A percentile compares a stretch with the other conserved stretches of the same genome.
phyloP scores from a whole-genome alignment of 2,888 invertebrate species.

The Cantharis rufa region DNA sequence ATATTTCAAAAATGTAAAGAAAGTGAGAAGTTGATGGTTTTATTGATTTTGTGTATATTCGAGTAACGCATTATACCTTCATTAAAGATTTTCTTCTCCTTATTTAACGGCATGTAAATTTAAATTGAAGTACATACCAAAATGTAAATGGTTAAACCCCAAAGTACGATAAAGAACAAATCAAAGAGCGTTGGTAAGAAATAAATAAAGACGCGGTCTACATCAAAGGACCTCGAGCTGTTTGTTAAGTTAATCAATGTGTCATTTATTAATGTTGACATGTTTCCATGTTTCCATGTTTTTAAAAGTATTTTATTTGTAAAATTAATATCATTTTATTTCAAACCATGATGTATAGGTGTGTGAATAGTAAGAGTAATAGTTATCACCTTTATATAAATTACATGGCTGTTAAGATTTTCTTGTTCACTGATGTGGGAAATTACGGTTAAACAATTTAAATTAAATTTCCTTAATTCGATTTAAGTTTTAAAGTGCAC shows the following conservation, averaged over 20 bases:
- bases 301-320: neutral
- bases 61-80: neutral
- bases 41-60: neutral
- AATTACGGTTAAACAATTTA: neutral
- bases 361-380: neutral
- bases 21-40: neutral
- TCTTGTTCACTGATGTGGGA: neutral
- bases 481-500: neutral
- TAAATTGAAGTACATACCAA: neutral
- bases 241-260: neutral
- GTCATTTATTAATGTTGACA: neutral
- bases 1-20: neutral
- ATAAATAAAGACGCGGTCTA: neutral
- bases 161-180: neutral
- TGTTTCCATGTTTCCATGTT: neutral
- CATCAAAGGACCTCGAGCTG: neutral
- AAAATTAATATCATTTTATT: neutral
- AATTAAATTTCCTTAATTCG: slow-evolving; percentile 1
- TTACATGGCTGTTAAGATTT: neutral
- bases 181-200: neutral
- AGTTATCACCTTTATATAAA: neutral
- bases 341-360: too few species aligned
- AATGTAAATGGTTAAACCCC: neutral
- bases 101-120: neutral
- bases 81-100: neutral